phyloP scores from a whole-genome alignment of 2,113 vertebrate species.

The Larimichthys polyactis region DNA sequence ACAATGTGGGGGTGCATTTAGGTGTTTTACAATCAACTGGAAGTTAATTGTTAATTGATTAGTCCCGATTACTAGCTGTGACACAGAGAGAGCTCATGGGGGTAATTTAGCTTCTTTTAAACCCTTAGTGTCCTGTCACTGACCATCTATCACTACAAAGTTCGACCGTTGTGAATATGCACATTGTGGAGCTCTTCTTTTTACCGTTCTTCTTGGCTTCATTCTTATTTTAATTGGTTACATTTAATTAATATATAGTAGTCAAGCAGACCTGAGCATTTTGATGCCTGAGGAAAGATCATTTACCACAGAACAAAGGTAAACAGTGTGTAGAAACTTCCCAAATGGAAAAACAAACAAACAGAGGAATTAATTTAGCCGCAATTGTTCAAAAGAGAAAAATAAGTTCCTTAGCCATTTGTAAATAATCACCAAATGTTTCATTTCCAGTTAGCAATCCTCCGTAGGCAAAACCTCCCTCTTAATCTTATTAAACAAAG shows the following conservation, averaged over 20 bases:
- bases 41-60: background rate
- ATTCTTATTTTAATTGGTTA: background rate
- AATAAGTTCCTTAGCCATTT: constrained; percentile 26
- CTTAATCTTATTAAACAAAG: constrained; percentile 61
- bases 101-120: background rate
- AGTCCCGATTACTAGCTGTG: background rate
- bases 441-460: constrained; percentile 45
- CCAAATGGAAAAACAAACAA: background rate
- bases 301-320: background rate
- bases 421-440: constrained; percentile 35
- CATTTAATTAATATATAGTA: background rate
- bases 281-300: background rate
- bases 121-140: background rate
- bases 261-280: background rate
- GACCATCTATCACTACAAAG: background rate
- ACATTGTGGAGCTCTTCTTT: background rate
- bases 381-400: constrained; percentile 19
- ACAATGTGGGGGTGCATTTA: too few relatives aligned
- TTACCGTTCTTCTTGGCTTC: too few relatives aligned
- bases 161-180: background rate
- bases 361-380: background rate
- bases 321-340: background rate
- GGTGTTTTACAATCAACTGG: constrained; percentile 4
- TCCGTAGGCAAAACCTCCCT: constrained; percentile 31
- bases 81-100: background rate